Evolutionary conservation across 2,797 vertebrate genomes (phyloP).

Genomic region (Alectoris magna): DNA sequence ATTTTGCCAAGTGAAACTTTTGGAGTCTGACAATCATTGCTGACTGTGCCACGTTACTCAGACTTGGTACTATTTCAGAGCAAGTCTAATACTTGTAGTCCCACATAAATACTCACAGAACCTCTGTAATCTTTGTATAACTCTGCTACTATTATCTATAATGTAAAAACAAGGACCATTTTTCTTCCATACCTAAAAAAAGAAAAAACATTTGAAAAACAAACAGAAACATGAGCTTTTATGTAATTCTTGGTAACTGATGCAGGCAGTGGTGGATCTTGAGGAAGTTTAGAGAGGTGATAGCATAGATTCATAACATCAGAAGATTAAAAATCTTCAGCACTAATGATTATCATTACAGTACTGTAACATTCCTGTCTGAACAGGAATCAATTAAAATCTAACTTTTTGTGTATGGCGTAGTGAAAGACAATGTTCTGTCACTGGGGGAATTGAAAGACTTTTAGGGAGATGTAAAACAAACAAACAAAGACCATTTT

Average conservation of each 20-base stretch:
- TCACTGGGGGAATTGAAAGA: neutral
- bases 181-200: neutral
- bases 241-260: neutral
- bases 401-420: neutral
- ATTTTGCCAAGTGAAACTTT: neutral
- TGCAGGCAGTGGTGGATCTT: neutral
- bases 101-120: neutral
- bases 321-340: neutral
- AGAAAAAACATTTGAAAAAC: neutral
- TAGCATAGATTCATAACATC: neutral
- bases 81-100: neutral
- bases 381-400: neutral
- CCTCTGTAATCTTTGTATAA: neutral
- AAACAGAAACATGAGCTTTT: neutral
- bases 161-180: neutral
- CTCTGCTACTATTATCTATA: neutral
- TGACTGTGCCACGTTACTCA: neutral
- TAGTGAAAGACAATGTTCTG: neutral
- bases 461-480: neutral
- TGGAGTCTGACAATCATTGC: neutral
- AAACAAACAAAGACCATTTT: neutral
- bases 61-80: neutral
- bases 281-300: neutral
- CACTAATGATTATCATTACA: neutral
- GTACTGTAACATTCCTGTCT: neutral